Evolutionary conservation across 2,888 invertebrate genomes (phyloP).

Genomic region (Plagiodera versicolora): DNA sequence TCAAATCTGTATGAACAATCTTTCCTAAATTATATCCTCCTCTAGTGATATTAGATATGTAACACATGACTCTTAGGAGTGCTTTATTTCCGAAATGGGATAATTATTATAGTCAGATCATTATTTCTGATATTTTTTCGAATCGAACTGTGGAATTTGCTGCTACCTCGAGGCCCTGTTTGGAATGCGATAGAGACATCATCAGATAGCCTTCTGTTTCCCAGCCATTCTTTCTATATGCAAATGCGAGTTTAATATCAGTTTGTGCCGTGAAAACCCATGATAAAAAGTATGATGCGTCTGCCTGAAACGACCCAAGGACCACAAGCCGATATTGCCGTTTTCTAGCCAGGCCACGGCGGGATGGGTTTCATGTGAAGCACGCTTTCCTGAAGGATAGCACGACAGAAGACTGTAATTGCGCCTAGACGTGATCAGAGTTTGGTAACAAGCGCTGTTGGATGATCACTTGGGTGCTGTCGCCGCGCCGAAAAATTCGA

Average conservation of each 20-base stretch:
- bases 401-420: conserved; percentile 49
- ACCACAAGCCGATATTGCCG: not conserved
- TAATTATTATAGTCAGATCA: no score
- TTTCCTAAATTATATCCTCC: no score
- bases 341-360: not conserved
- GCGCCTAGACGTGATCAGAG: conserved; percentile 45
- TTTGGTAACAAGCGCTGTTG: conserved; percentile 22
- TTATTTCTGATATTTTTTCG: no score
- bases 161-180: no score
- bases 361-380: conserved; percentile 37
- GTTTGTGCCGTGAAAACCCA: not conserved
- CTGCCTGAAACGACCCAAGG: not conserved
- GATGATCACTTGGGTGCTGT: conserved; percentile 9
- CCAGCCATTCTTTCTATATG: not conserved
- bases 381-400: conserved; percentile 47
- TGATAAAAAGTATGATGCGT: not conserved
- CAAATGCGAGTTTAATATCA: not conserved
- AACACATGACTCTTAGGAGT: no score
- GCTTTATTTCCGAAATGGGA: no score
- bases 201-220: not conserved
- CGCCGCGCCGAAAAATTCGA: conserved; percentile 7
- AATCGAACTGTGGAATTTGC: no score
- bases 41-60: no score
- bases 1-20: no score
- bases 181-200: not conserved